Evolutionary conservation across 2,888 invertebrate genomes (phyloP).

Genomic region (Pinctada fucata): DNA sequence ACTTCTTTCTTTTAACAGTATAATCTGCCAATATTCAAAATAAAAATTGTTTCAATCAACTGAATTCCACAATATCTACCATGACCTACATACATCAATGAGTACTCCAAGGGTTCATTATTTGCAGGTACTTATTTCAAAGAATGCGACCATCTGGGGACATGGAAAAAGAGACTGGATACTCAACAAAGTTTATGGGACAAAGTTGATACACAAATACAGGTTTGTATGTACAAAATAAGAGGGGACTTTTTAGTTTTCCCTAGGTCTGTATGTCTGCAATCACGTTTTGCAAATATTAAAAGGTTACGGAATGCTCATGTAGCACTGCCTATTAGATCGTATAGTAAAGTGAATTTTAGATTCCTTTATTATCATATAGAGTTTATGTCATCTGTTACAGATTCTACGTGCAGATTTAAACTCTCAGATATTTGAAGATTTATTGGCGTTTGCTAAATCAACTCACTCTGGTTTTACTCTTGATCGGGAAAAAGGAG

Average conservation of each 20-base stretch:
- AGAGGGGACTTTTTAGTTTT: too few relatives aligned
- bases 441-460: constrained; percentile 63
- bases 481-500: constrained; percentile 20
- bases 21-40: too few relatives aligned
- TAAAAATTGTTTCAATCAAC: too few relatives aligned
- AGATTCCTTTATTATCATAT: too few relatives aligned
- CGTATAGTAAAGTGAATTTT: too few relatives aligned
- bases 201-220: constrained; percentile 59
- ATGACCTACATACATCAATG: too few relatives aligned
- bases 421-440: constrained; percentile 71
- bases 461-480: constrained; percentile 52
- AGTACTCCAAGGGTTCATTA: background rate
- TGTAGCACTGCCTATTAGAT: too few relatives aligned
- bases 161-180: constrained; percentile 43
- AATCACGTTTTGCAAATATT: too few relatives aligned
- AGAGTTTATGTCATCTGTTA: constrained; percentile 36
- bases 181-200: constrained; percentile 59
- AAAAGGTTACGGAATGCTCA: too few relatives aligned
- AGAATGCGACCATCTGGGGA: constrained; percentile 37
- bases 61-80: too few relatives aligned
- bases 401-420: constrained; percentile 68
- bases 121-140: constrained; percentile 57
- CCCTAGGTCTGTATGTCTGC: too few relatives aligned
- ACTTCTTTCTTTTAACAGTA: too few relatives aligned
- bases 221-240: constrained; percentile 46